These are phyloP conservation scores for Sinohyriopsis cumingii DNA, from an alignment of 2,888 invertebrate species.

Conservation along the genomic window DNA sequence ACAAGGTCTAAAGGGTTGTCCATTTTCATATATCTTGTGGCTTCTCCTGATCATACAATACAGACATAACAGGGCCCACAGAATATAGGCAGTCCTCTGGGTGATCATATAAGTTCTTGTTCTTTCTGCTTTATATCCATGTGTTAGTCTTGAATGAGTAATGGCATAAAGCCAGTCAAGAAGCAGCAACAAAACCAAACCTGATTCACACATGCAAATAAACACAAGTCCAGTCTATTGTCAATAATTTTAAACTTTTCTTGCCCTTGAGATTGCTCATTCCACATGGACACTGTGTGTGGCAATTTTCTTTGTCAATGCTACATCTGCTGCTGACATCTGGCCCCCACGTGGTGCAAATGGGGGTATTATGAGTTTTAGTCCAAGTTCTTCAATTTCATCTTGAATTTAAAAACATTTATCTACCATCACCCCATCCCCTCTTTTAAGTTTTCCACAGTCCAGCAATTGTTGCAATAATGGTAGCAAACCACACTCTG, in stretches of 20 bases:
- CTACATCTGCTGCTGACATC: no score
- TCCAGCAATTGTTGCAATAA: slow-evolving; percentile 12
- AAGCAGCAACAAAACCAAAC: slow-evolving; percentile 12
- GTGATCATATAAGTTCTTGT: no score
- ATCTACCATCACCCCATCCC: slow-evolving; percentile 18
- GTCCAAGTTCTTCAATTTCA: slow-evolving; percentile 15
- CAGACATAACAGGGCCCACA: no score
- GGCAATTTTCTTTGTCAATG: slow-evolving; percentile 11
- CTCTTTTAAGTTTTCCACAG: slow-evolving; percentile 4
- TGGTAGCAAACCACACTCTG: slow-evolving; percentile 16
- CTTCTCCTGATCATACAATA: no score
- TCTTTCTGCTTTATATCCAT: no score
- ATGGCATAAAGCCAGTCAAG: no score
- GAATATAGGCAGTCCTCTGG: no score
- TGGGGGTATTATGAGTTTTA: slow-evolving; percentile 20
- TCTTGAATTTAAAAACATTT: slow-evolving; percentile 20
- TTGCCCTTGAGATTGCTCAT: slow-evolving; percentile 13
- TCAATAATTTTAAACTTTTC: slow-evolving; percentile 26
- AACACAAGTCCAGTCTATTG: slow-evolving; percentile 5
- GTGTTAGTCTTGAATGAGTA: no score
- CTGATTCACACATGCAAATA: slow-evolving; percentile 15
- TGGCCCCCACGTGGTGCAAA: slow-evolving; percentile 10
- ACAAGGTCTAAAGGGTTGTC: no score
- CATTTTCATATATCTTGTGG: no score
- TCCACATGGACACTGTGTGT: slow-evolving; percentile 23